Base-by-base conservation (phyloP, 2,113 vertebrate species). In the Aspidoscelis tigris region DNA sequence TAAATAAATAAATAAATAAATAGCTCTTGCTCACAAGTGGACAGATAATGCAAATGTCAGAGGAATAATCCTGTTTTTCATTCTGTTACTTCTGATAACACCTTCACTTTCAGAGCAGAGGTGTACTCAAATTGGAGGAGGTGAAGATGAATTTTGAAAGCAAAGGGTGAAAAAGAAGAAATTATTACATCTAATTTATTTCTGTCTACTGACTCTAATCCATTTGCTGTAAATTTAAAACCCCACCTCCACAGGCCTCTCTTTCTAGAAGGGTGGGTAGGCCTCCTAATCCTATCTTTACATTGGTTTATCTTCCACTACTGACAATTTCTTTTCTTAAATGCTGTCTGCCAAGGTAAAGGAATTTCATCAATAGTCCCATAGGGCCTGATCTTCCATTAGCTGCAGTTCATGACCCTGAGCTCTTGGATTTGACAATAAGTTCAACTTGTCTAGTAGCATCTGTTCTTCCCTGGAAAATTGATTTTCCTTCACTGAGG, bases 301-400 rank as follows among this genome's bases (percentile, higher is more conserved):
- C 20, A 24, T 73, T 39, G 33, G 5, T 70, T 65, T 10, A n/a
- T 41, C 50, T 41, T 41, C 80, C 77, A 76, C 16, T 81, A 72
- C 50, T 84, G 69, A 72, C 70, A 78, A 3, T 74, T 50, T 2
- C 80, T 83, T 12, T 44, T 84, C 55, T 86, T 84, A 75, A 84
- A 6, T 12, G 73, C 20, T 74, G 43, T 79, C 69, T 50, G 8
- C 78, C 72, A 75, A 7, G 33, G 2, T 47, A 68, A 89, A 76
- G 12, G 7, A 61, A 8, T 33, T 68, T n/a, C 39, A 22, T 82
- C 81, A 68, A 75, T 84, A 82, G 12, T 69, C 8, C 14, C 75
- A 53, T 0, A 2, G 24, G 78, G 64, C 26, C 50, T 75, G 68
- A 84, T 64, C 26, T 88, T 85, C 79, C 78, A 79, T 85, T 88